Base-by-base conservation (phyloP, 1,140 invertebrate species). In the Chymomyza costata region DNA sequence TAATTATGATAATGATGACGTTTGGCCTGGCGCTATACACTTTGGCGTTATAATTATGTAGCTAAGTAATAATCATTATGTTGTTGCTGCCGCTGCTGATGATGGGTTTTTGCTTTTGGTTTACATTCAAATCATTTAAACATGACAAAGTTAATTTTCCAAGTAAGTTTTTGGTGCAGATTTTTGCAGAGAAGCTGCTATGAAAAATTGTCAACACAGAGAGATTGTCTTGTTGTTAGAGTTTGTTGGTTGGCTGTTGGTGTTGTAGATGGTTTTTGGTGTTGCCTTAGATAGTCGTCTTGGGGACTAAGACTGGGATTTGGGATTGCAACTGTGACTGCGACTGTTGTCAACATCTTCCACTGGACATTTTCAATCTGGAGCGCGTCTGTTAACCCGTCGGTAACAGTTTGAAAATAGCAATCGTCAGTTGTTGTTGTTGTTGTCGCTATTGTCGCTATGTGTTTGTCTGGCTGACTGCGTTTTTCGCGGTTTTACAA, bases 401-500 rank as follows among this genome's bases (percentile, higher is more conserved):
- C 16, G n/a, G n/a, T n/a, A n/a, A n/a, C n/a, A n/a, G n/a, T n/a
- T n/a, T n/a, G n/a, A n/a, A n/a, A n/a, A n/a, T n/a, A n/a, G n/a
- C n/a, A n/a, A n/a, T n/a, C n/a, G n/a, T n/a, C n/a, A n/a, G 39
- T 21, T 8, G 21, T 8, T 8, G 21, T 8, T 5, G 3, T 25
- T 21, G 41, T 7, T 47, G 41, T 6, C 60, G 47, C 40, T 47
- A 64, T 28, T 58, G 69, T 58, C 32, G 38, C 39, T 50, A 54
- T 60, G 62, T 47, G 62, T 47, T 56, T 78, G 71, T 55, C 73
- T 80, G 73, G 40, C 73, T 78, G 67, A 80, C 73, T 78, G 73
- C 73, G 73, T 78, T 78, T 78, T 78, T 80, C 73, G 73, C 73
- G 73, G 74, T 80, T 80, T 80, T 80, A 80, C 73, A 80, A 80